These are phyloP conservation scores for Natator depressus DNA, from an alignment of 2,113 vertebrate genomes.

Conservation along the genomic window DNA sequence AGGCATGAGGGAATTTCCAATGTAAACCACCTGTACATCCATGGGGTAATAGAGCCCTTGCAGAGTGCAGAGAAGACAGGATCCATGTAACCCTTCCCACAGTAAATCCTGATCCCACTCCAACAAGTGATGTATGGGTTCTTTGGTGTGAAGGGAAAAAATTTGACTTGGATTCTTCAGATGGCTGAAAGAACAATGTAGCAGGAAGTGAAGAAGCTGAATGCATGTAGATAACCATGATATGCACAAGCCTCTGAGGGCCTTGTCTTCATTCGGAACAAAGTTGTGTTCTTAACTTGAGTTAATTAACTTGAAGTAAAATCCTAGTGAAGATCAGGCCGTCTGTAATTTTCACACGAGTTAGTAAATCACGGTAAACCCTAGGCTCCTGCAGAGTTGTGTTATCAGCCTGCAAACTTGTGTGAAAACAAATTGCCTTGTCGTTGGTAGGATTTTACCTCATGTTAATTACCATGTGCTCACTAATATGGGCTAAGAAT, in stretches of 20 bases:
- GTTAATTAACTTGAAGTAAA: neutral
- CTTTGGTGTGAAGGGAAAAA: neutral
- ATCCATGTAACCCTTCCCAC: neutral
- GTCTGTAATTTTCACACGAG: neutral
- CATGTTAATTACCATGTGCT: neutral
- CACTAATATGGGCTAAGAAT: neutral
- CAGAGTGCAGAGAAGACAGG: rapidly evolving
- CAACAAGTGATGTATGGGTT: rapidly evolving
- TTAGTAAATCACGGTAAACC: neutral
- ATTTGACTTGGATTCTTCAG: neutral
- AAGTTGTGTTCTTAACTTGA: neutral
- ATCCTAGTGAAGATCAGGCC: neutral
- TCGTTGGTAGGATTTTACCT: neutral
- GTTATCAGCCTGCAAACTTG: neutral
- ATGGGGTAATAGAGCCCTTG: rapidly evolving
- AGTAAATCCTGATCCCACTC: neutral
- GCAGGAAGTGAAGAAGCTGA: neutral
- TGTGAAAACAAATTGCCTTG: neutral
- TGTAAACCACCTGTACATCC: rapidly evolving
- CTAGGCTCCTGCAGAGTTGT: neutral
- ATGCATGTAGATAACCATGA: rapidly evolving
- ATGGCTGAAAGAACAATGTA: neutral
- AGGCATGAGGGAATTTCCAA: neutral
- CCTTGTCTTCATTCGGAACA: neutral
- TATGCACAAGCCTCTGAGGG: neutral